phyloP scores from a whole-genome alignment of 2,797 vertebrate species.

The Rhinophrynus dorsalis region DNA sequence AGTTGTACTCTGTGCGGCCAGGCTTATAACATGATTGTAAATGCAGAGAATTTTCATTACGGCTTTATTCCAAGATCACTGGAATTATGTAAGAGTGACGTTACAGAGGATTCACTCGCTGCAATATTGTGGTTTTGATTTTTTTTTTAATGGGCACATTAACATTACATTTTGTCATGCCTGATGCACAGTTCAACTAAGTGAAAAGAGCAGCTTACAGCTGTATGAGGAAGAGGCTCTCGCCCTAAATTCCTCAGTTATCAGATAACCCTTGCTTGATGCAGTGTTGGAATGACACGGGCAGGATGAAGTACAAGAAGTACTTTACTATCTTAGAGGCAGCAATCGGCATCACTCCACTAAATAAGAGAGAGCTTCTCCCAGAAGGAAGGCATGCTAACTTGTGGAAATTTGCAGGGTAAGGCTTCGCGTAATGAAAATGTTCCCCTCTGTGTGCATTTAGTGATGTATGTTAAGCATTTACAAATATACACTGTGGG shows the following conservation, averaged over 20 bases:
- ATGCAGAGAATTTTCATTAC: slow-evolving; percentile 78
- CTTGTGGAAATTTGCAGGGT: slow-evolving; percentile 88
- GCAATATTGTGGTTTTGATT: not conserved
- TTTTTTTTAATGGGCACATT: not conserved
- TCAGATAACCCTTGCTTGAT: slow-evolving; percentile 29
- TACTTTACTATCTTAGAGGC: slow-evolving; percentile 92
- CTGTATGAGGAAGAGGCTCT: slow-evolving; percentile 46
- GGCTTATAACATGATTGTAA: slow-evolving; percentile 82
- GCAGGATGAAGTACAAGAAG: slow-evolving; percentile 92
- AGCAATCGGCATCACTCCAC: slow-evolving; percentile 85
- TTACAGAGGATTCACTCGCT: slow-evolving; percentile 57
- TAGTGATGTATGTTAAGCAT: not conserved
- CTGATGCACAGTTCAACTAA: slow-evolving; percentile 20
- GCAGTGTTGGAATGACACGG: slow-evolving; percentile 43
- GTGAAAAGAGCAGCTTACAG: slow-evolving; percentile 47
- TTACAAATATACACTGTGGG: no score
- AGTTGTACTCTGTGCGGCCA: slow-evolving; percentile 73
- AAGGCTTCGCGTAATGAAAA: slow-evolving; percentile 64
- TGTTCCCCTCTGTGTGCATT: not conserved
- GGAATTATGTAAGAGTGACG: slow-evolving; percentile 81
- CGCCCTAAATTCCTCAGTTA: slow-evolving; percentile 39
- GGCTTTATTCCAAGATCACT: slow-evolving; percentile 79
- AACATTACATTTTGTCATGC: slow-evolving; percentile 1
- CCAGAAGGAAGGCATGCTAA: slow-evolving; percentile 84
- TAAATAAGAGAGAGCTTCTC: slow-evolving; percentile 90